phyloP scores from a whole-genome alignment of 2,888 invertebrate species.

The Aromia moschata region DNA sequence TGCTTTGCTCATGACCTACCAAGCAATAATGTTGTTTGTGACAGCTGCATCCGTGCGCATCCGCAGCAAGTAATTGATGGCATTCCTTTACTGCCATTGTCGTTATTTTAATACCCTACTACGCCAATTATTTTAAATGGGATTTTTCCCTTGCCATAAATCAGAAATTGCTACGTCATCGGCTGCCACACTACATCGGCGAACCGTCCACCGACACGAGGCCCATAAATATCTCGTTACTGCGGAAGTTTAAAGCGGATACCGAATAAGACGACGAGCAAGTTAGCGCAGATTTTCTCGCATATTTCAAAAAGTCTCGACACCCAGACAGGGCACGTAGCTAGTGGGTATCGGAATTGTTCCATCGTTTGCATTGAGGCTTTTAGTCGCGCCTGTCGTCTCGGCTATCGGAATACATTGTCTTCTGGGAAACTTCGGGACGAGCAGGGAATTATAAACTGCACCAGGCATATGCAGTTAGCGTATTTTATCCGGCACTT shows the following conservation, averaged over 20 bases:
- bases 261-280: slow-evolving; percentile 8
- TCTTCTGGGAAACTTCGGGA: slow-evolving; percentile 19
- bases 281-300: slow-evolving; percentile 29
- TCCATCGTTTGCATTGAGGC: slow-evolving; percentile 12
- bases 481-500: slow-evolving; percentile 6
- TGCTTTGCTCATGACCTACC: too few relatives aligned
- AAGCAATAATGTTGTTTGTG: too few relatives aligned
- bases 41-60: too few relatives aligned
- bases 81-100: too few relatives aligned
- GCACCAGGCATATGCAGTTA: slow-evolving; percentile 43
- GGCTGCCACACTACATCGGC: too few relatives aligned
- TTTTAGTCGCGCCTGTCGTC: background rate
- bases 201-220: slow-evolving; percentile 13
- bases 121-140: too few relatives aligned
- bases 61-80: too few relatives aligned
- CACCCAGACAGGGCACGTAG: slow-evolving; percentile 32
- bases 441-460: slow-evolving; percentile 34
- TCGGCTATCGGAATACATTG: slow-evolving; percentile 9
- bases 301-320: slow-evolving; percentile 36
- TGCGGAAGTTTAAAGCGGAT: slow-evolving; percentile 27
- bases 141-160: too few relatives aligned
- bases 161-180: too few relatives aligned
- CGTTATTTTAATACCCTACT: too few relatives aligned
- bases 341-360: slow-evolving; percentile 3
- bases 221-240: slow-evolving; percentile 30